Conservation (phyloP, 2,113 vertebrate genomes). For the Odobenus rosmarus region DNA sequence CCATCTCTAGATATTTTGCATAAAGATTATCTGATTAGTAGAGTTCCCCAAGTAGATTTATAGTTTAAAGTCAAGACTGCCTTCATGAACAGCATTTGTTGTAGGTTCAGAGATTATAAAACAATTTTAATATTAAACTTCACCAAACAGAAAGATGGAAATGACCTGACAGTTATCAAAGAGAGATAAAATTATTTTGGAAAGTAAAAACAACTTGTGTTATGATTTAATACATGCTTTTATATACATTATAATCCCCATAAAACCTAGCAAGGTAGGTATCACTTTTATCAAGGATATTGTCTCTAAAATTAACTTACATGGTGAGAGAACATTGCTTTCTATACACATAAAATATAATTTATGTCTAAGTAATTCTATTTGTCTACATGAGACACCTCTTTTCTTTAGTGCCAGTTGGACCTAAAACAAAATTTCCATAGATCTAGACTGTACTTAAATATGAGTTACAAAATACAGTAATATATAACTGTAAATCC, state of each 20-base stretch:
- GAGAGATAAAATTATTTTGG: neutral
- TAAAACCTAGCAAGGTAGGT: slow-evolving; percentile 42
- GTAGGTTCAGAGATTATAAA: neutral
- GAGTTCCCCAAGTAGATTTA: neutral
- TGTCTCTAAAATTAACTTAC: slow-evolving; percentile 49
- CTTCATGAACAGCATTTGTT: neutral
- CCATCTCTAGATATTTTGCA: neutral
- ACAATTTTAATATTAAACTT: neutral
- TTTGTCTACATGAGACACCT: neutral
- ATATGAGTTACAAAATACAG: neutral
- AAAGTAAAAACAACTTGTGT: neutral
- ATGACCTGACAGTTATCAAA: slow-evolving; percentile 1
- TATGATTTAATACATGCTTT: slow-evolving; percentile 35
- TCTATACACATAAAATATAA: slow-evolving; percentile 40
- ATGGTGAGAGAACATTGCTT: slow-evolving; percentile 12
- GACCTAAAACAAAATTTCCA: neutral
- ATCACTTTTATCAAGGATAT: slow-evolving; percentile 23
- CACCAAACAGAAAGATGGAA: neutral
- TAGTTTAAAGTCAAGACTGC: neutral
- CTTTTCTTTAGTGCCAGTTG: neutral
- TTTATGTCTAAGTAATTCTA: neutral
- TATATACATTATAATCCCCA: slow-evolving; percentile 27
- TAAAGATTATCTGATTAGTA: neutral
- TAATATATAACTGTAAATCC: neutral
- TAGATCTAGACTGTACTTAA: neutral